phyloP scores from a whole-genome alignment of 2,113 vertebrate genomes.

The Sus scrofa region DNA sequence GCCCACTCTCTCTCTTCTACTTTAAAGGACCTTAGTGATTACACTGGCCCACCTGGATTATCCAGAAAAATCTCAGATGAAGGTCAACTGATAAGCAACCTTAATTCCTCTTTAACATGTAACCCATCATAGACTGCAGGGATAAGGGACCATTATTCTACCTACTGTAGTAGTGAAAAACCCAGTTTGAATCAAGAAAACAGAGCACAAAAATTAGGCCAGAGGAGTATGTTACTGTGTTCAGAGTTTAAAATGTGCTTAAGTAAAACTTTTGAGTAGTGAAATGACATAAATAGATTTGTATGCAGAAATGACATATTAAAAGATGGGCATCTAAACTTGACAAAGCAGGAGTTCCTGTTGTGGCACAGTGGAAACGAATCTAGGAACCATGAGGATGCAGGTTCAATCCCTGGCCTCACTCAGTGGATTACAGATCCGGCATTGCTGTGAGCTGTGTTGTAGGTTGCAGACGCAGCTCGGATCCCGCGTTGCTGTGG shows the following conservation, averaged over 20 bases:
- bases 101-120: constrained; percentile 26
- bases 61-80: constrained; percentile 35
- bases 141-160: neutral
- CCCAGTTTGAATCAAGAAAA: neutral
- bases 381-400: too few species aligned
- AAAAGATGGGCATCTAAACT: constrained; percentile 18
- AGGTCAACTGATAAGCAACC: neutral
- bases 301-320: constrained; percentile 4
- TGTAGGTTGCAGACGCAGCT: too few species aligned
- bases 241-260: neutral
- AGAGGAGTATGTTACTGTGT: neutral
- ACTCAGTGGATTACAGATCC: too few species aligned
- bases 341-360: too few species aligned
- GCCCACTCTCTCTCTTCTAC: neutral
- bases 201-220: neutral
- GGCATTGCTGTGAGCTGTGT: too few species aligned
- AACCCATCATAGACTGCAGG: neutral
- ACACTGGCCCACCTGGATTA: neutral
- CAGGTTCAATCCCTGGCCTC: too few species aligned
- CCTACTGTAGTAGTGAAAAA: neutral
- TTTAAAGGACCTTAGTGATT: neutral
- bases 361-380: too few species aligned
- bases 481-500: too few species aligned
- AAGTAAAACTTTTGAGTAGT: constrained; percentile 41
- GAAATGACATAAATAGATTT: neutral